phyloP scores from a whole-genome alignment of 2,113 vertebrate genomes.

The Dicerorhinus sumatrensis region DNA sequence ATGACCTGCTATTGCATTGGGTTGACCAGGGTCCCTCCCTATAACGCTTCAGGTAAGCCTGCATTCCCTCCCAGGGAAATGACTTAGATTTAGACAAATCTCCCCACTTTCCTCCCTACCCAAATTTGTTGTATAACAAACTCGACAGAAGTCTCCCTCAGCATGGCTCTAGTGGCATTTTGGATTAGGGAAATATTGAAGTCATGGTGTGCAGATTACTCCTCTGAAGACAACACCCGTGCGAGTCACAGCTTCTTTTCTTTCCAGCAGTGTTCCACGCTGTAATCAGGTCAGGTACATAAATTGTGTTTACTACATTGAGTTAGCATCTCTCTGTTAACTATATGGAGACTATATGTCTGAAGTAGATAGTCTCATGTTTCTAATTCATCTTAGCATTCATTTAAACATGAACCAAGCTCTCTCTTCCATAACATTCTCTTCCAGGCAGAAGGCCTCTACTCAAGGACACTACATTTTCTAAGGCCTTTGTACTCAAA shows the following conservation, averaged over 20 bases:
- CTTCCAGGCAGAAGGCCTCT: background rate
- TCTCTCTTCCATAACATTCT: constrained; percentile 19
- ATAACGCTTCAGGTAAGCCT: background rate
- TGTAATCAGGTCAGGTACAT: background rate
- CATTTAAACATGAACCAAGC: background rate
- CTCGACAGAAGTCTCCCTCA: background rate
- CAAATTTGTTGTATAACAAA: background rate
- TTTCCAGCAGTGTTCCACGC: background rate
- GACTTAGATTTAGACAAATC: background rate
- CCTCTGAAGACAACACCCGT: background rate
- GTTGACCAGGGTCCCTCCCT: background rate
- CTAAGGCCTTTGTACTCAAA: background rate
- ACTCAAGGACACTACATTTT: background rate
- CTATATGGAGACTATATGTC: constrained; percentile 13
- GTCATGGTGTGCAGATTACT: background rate
- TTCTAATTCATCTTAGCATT: constrained; percentile 55
- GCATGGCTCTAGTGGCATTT: background rate
- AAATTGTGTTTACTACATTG: constrained; percentile 31
- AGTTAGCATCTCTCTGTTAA: constrained; percentile 56
- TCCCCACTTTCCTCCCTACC: background rate
- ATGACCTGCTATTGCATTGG: background rate
- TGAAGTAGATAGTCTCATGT: background rate
- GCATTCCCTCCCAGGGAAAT: background rate
- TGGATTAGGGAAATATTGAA: constrained; percentile 10
- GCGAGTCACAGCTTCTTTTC: constrained; percentile 30